These are phyloP conservation scores for Spisula subtruncata DNA, from an alignment of 2,888 invertebrate genomes.

Conservation along the genomic window DNA sequence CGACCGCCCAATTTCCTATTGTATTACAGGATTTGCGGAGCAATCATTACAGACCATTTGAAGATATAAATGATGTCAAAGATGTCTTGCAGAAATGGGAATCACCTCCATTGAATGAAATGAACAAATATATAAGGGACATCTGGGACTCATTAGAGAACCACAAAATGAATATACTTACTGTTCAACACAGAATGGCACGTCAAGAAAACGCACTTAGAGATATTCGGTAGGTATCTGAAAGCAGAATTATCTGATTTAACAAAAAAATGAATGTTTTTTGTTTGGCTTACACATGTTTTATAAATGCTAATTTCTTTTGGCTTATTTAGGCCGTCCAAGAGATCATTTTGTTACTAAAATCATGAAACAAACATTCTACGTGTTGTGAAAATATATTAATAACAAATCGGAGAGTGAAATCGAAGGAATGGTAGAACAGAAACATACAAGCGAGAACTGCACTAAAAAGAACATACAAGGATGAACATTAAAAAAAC, in stretches of 20 bases:
- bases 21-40: slow-evolving; percentile 36
- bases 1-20: no score
- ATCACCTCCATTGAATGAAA: slow-evolving; percentile 79
- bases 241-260: no score
- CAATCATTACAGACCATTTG: slow-evolving; percentile 56
- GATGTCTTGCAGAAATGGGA: slow-evolving; percentile 81
- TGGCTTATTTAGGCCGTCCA: background rate
- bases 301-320: background rate
- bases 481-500: no score
- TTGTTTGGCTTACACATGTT: no score
- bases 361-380: background rate
- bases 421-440: background rate
- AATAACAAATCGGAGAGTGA: background rate
- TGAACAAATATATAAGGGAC: slow-evolving; percentile 78
- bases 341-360: background rate
- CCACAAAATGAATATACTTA: slow-evolving; percentile 80
- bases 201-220: slow-evolving; percentile 78
- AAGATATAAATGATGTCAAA: slow-evolving; percentile 76
- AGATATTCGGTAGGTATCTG: slow-evolving; percentile 78
- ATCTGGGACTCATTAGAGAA: slow-evolving; percentile 79
- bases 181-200: slow-evolving; percentile 79
- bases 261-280: no score
- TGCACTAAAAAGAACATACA: no score
- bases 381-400: background rate
- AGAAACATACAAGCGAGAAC: background rate